phyloP scores from a whole-genome alignment of 2,113 vertebrate species.

The Myocastor coypus region DNA sequence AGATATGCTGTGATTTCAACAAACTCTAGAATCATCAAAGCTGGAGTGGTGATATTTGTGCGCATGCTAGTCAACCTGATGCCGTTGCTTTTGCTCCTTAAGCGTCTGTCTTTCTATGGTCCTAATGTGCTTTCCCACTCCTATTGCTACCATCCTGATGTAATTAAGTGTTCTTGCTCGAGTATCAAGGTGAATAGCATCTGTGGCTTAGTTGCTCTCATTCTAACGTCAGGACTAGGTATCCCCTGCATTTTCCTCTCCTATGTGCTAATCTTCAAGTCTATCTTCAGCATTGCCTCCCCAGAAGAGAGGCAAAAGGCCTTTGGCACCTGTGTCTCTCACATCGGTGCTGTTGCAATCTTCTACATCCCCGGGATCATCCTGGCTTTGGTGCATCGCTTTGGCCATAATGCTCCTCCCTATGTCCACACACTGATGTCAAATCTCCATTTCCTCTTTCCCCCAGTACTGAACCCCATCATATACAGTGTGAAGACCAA shows the following conservation, averaged over 20 bases:
- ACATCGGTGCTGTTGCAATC: background rate
- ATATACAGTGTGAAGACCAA: constrained; percentile 63
- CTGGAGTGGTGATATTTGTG: background rate
- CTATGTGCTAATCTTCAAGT: constrained; percentile 14
- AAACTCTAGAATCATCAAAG: constrained; percentile 14
- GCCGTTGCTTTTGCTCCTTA: background rate
- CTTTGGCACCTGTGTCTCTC: background rate
- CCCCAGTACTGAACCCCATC: constrained; percentile 68
- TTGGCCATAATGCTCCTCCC: constrained; percentile 15
- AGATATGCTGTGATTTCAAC: background rate
- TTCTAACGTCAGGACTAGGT: constrained; percentile 15
- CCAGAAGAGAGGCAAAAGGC: background rate
- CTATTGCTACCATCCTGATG: constrained; percentile 39
- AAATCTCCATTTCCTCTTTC: constrained; percentile 67
- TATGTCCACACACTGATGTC: constrained; percentile 38
- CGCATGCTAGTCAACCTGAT: background rate
- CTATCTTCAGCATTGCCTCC: background rate
- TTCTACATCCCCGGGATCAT: background rate
- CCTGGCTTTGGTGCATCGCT: constrained; percentile 24
- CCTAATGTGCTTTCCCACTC: background rate
- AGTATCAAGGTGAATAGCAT: constrained; percentile 19
- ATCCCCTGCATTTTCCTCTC: constrained; percentile 15
- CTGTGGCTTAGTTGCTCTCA: background rate
- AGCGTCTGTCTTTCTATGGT: background rate
- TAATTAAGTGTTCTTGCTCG: constrained; percentile 24